Base-by-base conservation (phyloP, 2,113 vertebrate species). In the Astur gentilis region DNA sequence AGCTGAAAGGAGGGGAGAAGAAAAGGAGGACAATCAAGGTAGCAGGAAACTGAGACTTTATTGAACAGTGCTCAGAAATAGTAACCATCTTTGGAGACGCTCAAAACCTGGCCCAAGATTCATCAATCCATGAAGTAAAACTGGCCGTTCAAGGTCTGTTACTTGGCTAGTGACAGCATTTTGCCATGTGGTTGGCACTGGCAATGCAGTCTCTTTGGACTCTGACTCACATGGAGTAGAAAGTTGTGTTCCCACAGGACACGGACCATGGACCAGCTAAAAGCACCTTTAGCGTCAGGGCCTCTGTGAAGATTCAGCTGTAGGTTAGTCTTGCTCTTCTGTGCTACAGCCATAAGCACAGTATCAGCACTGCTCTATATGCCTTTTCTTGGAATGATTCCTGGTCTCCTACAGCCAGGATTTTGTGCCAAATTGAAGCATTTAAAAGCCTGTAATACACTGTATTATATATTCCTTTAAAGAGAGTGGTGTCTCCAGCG, bases 361-460 rank as follows among this genome's bases (percentile, higher is more conserved):
- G 0, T 80, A 90, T 86, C 75, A 83, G 49, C 58, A 26, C 67
- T 88, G 50, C 47, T 94, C 13, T 66, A 26, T 54, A 13, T 75
- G 83, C 32, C 32, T 77, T 73, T 84, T 89, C 60, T 96, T 96
- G 91, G 83, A 81, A 84, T 55, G 32, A 50, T 62, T 95, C 87
- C 73, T 1, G 4, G 47, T 78, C 87, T 92, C 72, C 64, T 94
- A 67, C 55, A 81, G 80, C 19, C 26, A 71, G 34, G 55, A 52
- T 89, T 91, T 96, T 44, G 52, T 84, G 72, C 81, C 78, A 91
- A 89, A 84, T 18, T 82, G 72, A 92, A 95, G 73, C 42, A 70
- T 89, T 84, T 89, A 78, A 91, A 95, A 93, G 34, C 73, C 84
- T 94, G 32, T 87, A 94, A 93, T 96, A 87, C 50, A 42, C 45